Evolutionary conservation across 2,113 vertebrate genomes (phyloP).

Genomic region (Hydrochoerus hydrochaeris): DNA sequence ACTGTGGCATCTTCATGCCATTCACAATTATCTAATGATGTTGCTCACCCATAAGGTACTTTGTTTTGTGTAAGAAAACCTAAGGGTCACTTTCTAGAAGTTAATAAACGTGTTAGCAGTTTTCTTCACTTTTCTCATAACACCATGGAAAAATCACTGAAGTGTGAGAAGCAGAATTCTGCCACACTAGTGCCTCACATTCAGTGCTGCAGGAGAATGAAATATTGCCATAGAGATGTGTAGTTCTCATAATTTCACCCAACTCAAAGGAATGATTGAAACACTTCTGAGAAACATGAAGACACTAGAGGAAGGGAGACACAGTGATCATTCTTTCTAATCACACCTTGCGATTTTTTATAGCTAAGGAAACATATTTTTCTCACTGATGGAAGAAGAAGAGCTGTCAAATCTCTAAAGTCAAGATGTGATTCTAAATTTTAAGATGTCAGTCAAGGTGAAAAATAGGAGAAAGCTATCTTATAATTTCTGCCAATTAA

Average conservation of each 20-base stretch:
- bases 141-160: constrained; percentile 23
- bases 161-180: constrained; percentile 10
- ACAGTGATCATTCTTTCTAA: constrained; percentile 36
- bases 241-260: constrained; percentile 53
- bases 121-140: constrained; percentile 57
- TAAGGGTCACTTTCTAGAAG: constrained; percentile 47
- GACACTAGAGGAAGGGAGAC: constrained; percentile 50
- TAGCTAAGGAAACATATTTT: constrained; percentile 23
- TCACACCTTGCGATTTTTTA: constrained; percentile 54
- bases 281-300: not conserved
- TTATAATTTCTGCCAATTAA: constrained; percentile 74
- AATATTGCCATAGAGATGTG: constrained; percentile 32
- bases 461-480: constrained; percentile 55
- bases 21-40: not conserved
- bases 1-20: not conserved
- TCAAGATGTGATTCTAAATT: constrained; percentile 68
- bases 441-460: constrained; percentile 59
- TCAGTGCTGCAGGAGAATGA: constrained; percentile 28
- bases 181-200: not conserved
- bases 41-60: not conserved
- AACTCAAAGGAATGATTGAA: constrained; percentile 45
- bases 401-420: constrained; percentile 60
- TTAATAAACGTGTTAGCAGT: constrained; percentile 50
- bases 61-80: not conserved
- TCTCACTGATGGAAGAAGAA: constrained; percentile 60